Evolutionary conservation across 2,888 invertebrate genomes (phyloP).

Genomic region (Leptopilina drosophilae): DNA sequence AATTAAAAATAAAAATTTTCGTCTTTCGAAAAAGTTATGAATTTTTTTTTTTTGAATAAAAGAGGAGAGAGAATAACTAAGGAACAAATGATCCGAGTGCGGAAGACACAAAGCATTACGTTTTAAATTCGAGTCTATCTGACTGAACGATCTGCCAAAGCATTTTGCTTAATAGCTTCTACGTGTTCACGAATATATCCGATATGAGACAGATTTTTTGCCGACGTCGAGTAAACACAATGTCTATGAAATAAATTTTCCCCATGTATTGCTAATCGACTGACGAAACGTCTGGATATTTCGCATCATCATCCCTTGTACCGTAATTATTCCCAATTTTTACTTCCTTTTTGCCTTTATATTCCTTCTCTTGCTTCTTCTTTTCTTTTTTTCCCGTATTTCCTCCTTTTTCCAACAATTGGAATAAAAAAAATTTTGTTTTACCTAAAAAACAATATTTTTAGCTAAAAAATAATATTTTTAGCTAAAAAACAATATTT

Average conservation of each 20-base stretch:
- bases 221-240: constrained; percentile 36
- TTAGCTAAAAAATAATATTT: too few relatives aligned
- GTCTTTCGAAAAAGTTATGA: background rate
- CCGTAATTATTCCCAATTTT: too few relatives aligned
- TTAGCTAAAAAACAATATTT: too few relatives aligned
- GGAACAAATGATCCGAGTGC: too few relatives aligned
- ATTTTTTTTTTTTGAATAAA: background rate
- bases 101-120: background rate
- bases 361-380: too few relatives aligned
- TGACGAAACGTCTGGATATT: background rate
- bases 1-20: too few relatives aligned
- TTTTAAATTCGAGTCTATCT: constrained; percentile 68
- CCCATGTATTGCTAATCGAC: background rate
- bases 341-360: background rate
- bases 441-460: too few relatives aligned
- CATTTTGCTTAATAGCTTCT: constrained; percentile 71
- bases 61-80: background rate
- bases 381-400: background rate
- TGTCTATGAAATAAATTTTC: constrained; percentile 6
- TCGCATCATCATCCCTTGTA: too few relatives aligned
- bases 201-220: constrained; percentile 36
- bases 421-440: too few relatives aligned
- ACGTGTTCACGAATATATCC: constrained; percentile 73
- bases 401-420: background rate
- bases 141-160: constrained; percentile 61